Evolutionary conservation across 2,888 invertebrate species (phyloP).

Genomic region (Leptogaster cylindrica): DNA sequence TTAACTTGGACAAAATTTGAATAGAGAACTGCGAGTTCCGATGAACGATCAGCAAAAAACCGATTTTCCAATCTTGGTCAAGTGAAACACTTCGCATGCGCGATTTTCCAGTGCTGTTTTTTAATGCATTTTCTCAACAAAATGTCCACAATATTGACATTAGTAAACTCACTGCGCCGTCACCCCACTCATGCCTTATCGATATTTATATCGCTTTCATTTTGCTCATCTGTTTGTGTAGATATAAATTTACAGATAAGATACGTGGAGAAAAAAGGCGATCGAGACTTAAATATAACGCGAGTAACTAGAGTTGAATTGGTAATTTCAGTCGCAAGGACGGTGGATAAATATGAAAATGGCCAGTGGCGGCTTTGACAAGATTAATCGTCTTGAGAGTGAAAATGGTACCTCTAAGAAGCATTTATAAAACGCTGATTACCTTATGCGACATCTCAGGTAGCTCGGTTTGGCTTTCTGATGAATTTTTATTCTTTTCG

Average conservation of each 20-base stretch:
- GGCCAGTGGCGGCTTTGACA: constrained; percentile 7
- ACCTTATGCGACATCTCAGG: constrained; percentile 39
- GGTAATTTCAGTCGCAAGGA: constrained; percentile 19
- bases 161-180: neutral
- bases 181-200: constrained; percentile 31
- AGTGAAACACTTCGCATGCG: constrained; percentile 1
- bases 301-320: constrained; percentile 6
- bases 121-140: neutral
- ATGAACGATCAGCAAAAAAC: no score
- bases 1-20: no score
- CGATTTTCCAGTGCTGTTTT: constrained; percentile 11
- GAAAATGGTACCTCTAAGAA: constrained; percentile 13
- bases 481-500: constrained; percentile 35
- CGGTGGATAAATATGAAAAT: constrained; percentile 32
- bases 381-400: constrained; percentile 19
- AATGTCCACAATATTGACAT: constrained; percentile 14
- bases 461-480: constrained; percentile 24
- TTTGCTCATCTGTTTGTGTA: constrained; percentile 24
- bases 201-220: constrained; percentile 45
- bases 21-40: no score
- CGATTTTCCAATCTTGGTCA: neutral
- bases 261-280: constrained; percentile 25
- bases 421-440: constrained; percentile 16
- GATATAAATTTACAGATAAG: constrained; percentile 19
- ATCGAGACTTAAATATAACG: constrained; percentile 17